Percentiles rank a stretch among this genome's conserved stretches.
These are phyloP conservation scores for Callyntrura guangdongensis DNA, from an alignment of 2,888 invertebrate species.

Conservation along the genomic window DNA sequence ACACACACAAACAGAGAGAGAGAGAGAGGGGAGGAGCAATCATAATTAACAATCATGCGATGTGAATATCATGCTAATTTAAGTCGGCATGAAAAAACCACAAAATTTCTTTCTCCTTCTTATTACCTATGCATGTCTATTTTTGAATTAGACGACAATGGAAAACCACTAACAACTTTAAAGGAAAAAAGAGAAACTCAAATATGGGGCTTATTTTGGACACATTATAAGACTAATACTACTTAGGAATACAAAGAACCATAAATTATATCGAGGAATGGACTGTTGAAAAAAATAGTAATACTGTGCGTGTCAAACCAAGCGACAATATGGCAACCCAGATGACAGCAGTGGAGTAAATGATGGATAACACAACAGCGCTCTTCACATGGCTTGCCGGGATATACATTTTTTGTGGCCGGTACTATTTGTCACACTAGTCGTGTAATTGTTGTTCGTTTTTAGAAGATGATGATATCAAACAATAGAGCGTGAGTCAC, in stretches of 20 bases:
- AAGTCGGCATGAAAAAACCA: conserved; percentile 5
- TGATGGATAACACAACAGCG: conserved; percentile 52
- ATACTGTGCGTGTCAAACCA: conserved; percentile 63
- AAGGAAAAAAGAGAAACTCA: conserved; percentile 29
- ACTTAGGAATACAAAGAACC: neutral
- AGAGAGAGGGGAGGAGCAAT: conserved; percentile 17
- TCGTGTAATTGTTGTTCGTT: neutral
- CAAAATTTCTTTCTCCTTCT: conserved; percentile 17
- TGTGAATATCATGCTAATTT: conserved; percentile 36
- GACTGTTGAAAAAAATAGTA: neutral
- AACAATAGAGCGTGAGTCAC: conserved; percentile 22
- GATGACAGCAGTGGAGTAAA: conserved; percentile 36
- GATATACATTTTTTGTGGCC: conserved; percentile 65
- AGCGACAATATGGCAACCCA: neutral
- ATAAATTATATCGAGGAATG: neutral
- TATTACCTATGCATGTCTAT: neutral
- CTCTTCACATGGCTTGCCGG: conserved; percentile 62
- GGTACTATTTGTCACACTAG: conserved; percentile 68
- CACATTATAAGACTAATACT: neutral
- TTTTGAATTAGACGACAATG: conserved; percentile 18
- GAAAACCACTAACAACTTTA: neutral
- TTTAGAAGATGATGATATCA: conserved; percentile 2
- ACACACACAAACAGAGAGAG: no score
- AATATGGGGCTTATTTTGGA: neutral
- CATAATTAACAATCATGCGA: conserved; percentile 44